Base-by-base conservation (phyloP, 2,888 invertebrate genomes). In the Stenodera caucasica region DNA sequence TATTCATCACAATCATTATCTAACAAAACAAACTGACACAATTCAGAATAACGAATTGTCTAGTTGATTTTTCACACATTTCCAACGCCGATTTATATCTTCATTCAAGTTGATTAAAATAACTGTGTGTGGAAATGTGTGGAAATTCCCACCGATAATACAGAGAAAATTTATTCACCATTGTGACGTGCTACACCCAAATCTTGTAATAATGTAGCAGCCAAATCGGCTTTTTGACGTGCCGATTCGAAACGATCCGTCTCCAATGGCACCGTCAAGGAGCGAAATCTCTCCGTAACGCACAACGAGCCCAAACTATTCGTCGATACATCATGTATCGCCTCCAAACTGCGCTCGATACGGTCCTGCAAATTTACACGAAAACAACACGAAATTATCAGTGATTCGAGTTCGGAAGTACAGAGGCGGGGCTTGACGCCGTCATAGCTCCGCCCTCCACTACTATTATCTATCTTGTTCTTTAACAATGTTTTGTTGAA, bases 211-310 rank as follows among this genome's bases (percentile, higher is more conserved):
- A 92, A 83, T 65, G 87, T 86, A 49, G 92, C 91, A 4, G 91
- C 89, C 70, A 92, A 84, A 76, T 92, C 92, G 45, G 90, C 88
- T 73, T 92, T 89, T 75, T 92, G 90, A 65, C 90, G 83, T 15
- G 90, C 88, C 11, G 88, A 84, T 75, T 91, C 90, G 84, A 89
- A 92, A 49, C 90, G 84, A 49, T 85, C 81, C 1, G 91, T 86
- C 77, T 88, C 86, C 67, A 91, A 80, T 30, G 89, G 88, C 33
- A 90, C 87, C 62, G 86, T 84, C 63, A 91, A 83, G 15, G 89
- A 84, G 55, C 87, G 86, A 81, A 86, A 90, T 21, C 85, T 83
- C 72, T 88, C 87, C 6, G 89, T 88, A 65, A 90, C 87, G 78
- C 91, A 91, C 60, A 91, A 80, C 12, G 87, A 84, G 11, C 90